Base-by-base conservation (phyloP, 2,888 invertebrate genomes). In the Abrostola triplasia region DNA sequence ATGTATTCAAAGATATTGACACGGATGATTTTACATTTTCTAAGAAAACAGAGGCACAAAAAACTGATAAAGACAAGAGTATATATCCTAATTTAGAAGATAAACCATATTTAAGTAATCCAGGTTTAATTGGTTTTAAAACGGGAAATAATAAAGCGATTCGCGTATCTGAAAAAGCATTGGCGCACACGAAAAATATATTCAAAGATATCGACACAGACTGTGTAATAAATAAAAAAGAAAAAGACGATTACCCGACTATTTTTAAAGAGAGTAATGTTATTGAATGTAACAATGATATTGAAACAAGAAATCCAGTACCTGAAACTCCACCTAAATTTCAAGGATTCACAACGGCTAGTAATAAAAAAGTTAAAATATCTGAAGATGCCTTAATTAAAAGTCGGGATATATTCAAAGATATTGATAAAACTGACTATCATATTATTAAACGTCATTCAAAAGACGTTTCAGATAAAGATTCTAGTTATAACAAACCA, bases 281-380 rank as follows among this genome's bases (percentile, higher is more conserved):
- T 12, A 51, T 5, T 0, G 41, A 64, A 59, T n/a, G n/a, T n/a
- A n/a, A n/a, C 12, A 44, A 24, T 9, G 55, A 68, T 54, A 63
- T 59, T 49, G 40, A 51, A 36, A 44, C 55, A 8, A 42, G 35
- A 36, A 57, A n/a, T 10, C 24, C 7, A 37, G n/a, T 50, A 10
- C 6, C 49, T 7, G 70, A 50, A 35, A 73, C 70, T 52, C 49
- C 48, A 10, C 6, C 51, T 7, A 70, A 50, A 24, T 74, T 70
- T 52, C 49, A 62, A 59, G 68, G 89, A 79, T 91, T 93, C 70
- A 79, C 85, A 78, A 92, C 89, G 5, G 89, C 89, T 5, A 88
- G 71, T 73, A 90, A 91, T 40, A 87, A 86, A 62, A 58, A 70
- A 44, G 74, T 86, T 0, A 49, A 59, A 50, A 63, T 88, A 49